A percentile compares a stretch with the other conserved stretches of the same genome.
Conservation (phyloP, 2,797 vertebrate genomes). For the Agapornis canus region DNA sequence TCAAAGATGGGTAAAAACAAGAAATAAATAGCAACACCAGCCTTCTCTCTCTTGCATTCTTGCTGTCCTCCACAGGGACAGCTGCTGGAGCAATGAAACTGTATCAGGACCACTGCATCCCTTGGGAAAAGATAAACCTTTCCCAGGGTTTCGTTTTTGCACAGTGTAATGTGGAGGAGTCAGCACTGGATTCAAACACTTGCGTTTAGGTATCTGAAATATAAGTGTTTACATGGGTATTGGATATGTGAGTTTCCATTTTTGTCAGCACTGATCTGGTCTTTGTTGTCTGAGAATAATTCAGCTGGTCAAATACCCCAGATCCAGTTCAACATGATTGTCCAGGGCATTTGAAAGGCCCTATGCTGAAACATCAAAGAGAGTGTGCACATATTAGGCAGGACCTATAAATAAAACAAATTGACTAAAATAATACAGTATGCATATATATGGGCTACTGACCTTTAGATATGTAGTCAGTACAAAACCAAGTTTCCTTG, state of each 20-base stretch:
- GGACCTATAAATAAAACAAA: conserved; percentile 22
- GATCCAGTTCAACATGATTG: not conserved
- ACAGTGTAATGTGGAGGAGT: not conserved
- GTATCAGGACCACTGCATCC: not conserved
- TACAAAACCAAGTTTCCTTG: not conserved
- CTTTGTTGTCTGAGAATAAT: not conserved
- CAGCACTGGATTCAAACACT: not conserved
- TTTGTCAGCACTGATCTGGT: not conserved
- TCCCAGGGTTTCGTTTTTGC: not conserved
- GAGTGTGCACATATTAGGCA: not conserved
- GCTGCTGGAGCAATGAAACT: conserved; percentile 20
- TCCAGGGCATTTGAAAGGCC: not conserved
- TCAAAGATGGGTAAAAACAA: conserved; percentile 9
- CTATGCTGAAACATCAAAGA: not conserved
- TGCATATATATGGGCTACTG: not conserved
- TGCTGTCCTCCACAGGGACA: not conserved
- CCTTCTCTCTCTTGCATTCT: not conserved
- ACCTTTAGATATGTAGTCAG: not conserved
- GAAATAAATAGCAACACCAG: conserved; percentile 14
- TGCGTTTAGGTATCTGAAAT: not conserved
- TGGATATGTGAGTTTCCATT: not conserved
- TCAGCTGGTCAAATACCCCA: not conserved
- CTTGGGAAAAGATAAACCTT: not conserved
- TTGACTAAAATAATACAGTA: not conserved
- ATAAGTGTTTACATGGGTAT: not conserved